Evolutionary conservation across 2,888 invertebrate genomes (phyloP).

Genomic region (Polydrusus tereticollis): DNA sequence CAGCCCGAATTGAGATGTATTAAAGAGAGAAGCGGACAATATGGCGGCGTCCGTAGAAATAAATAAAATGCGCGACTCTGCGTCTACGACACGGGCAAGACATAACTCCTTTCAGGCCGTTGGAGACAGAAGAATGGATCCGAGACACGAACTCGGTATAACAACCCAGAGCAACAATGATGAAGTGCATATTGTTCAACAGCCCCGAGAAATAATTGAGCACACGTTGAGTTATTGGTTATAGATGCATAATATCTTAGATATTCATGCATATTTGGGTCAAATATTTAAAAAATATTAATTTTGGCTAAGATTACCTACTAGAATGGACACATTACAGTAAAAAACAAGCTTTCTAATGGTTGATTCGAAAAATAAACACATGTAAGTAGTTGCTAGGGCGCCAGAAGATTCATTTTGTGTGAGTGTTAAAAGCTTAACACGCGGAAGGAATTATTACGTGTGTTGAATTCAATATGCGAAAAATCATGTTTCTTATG

Average conservation of each 20-base stretch:
- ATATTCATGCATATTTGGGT: conserved; percentile 4
- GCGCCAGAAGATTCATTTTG: no score
- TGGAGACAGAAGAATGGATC: conserved; percentile 64
- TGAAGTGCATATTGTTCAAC: conserved; percentile 58
- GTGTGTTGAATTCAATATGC: no score
- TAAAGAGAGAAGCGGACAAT: conserved; percentile 52
- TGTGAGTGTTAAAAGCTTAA: no score
- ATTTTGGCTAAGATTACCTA: no score
- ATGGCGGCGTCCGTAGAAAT: conserved; percentile 54
- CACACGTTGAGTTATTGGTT: conserved; percentile 55
- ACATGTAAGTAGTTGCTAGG: no score
- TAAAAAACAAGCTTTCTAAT: no score
- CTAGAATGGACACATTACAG: no score
- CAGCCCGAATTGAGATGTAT: conserved; percentile 56
- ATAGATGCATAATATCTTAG: conserved; percentile 19
- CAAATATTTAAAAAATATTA: neutral
- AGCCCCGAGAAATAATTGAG: conserved; percentile 56
- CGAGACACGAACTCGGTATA: conserved; percentile 62
- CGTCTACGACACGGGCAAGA: conserved; percentile 61
- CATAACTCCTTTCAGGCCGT: conserved; percentile 62
- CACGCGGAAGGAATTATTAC: no score
- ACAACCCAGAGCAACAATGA: conserved; percentile 58
- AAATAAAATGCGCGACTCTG: conserved; percentile 59
- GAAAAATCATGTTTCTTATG: no score
- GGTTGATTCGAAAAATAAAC: no score